Conservation (phyloP, 2,797 vertebrate genomes). For the Paguma larvata region DNA sequence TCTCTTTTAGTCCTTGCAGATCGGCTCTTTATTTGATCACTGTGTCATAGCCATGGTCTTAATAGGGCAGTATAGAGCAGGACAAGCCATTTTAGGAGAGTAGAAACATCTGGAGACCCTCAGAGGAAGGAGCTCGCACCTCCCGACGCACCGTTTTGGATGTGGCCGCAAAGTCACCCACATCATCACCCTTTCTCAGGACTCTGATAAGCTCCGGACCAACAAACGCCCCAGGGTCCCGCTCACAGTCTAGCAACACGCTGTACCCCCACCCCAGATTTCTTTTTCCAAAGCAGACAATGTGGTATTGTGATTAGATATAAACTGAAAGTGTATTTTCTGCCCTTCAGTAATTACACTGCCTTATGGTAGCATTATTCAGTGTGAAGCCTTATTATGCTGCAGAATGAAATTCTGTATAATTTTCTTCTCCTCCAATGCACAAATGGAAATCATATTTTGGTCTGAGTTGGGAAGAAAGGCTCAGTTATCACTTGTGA, state of each 20-base stretch:
- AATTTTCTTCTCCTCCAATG: slow-evolving; percentile 91
- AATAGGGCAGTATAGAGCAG: not conserved
- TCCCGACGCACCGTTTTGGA: not conserved
- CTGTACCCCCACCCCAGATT: slow-evolving; percentile 64
- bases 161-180: not conserved
- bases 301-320: slow-evolving; percentile 91
- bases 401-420: slow-evolving; percentile 91
- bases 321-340: slow-evolving; percentile 91
- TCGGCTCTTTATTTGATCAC: not conserved
- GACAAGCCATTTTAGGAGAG: not conserved
- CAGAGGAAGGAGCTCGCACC: not conserved
- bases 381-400: slow-evolving; percentile 90
- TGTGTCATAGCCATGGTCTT: not conserved
- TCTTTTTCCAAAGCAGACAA: slow-evolving; percentile 83
- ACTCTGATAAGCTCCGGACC: slow-evolving; percentile 70
- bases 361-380: slow-evolving; percentile 90
- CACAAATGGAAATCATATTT: slow-evolving; percentile 91
- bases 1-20: not conserved
- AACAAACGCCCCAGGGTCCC: slow-evolving; percentile 81
- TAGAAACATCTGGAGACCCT: not conserved
- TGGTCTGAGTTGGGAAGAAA: slow-evolving; percentile 90
- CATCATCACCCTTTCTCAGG: not conserved
- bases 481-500: slow-evolving; percentile 91
- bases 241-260: slow-evolving; percentile 80
- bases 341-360: slow-evolving; percentile 92